Percentiles rank a stretch among this genome's conserved stretches.
phyloP scores from a whole-genome alignment of 2,888 invertebrate genomes.

The Mesorhabditis belari region DNA sequence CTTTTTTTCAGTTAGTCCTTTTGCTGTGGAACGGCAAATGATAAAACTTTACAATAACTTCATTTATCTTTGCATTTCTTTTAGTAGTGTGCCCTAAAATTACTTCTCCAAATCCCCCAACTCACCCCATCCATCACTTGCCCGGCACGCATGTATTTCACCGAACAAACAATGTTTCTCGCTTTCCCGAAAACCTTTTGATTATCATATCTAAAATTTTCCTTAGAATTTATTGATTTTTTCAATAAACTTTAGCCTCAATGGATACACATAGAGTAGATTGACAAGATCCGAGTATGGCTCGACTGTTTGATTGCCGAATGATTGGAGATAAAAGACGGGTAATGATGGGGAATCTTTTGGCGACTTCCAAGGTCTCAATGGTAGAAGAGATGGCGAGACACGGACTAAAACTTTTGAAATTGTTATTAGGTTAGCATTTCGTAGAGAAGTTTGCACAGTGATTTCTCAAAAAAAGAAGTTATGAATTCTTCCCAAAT shows the following conservation, averaged over 20 bases:
- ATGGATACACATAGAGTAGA: constrained; percentile 84
- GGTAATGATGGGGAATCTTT: constrained; percentile 54
- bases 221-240: constrained; percentile 45
- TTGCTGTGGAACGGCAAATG: too few relatives aligned
- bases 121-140: constrained; percentile 10
- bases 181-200: constrained; percentile 61
- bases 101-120: too few relatives aligned
- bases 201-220: constrained; percentile 49
- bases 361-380: constrained; percentile 54
- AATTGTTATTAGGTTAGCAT: too few relatives aligned
- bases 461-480: too few relatives aligned
- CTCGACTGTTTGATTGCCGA: constrained; percentile 62
- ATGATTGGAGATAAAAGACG: constrained; percentile 77
- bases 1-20: too few relatives aligned
- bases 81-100: too few relatives aligned
- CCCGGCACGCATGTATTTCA: constrained; percentile 68
- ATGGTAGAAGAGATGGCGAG: constrained; percentile 73
- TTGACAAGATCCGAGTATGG: constrained; percentile 77
- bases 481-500: too few relatives aligned
- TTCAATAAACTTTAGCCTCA: constrained; percentile 52
- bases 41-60: too few relatives aligned
- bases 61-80: too few relatives aligned
- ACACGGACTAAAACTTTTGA: constrained; percentile 72
- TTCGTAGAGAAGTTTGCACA: too few relatives aligned
- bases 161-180: constrained; percentile 82